Percentiles rank a stretch among this genome's conserved stretches.
phyloP scores from a whole-genome alignment of 2,113 vertebrate genomes.

The Sturnira hondurensis region DNA sequence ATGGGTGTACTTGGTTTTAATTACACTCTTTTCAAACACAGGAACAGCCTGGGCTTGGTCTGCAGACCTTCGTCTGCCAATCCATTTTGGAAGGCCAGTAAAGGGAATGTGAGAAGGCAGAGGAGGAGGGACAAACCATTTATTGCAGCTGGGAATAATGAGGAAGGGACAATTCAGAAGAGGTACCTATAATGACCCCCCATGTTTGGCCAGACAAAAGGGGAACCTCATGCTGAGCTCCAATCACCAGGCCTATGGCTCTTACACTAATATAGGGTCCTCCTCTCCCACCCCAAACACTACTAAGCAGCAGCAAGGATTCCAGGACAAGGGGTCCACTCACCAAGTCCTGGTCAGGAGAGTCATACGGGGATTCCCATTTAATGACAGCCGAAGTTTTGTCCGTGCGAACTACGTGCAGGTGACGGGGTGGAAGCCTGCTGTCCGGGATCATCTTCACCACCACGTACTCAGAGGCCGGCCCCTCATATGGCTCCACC shows the following conservation, averaged over 20 bases:
- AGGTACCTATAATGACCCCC: background rate
- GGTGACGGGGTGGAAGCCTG: constrained; percentile 93
- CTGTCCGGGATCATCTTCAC: constrained; percentile 98
- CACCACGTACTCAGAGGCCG: constrained; percentile 89
- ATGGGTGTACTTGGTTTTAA: background rate
- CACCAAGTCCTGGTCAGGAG: constrained; percentile 90
- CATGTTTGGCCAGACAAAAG: background rate
- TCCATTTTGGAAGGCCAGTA: background rate
- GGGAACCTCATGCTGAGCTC: background rate
- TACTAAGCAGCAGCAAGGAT: background rate
- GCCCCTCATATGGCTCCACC: constrained; percentile 89
- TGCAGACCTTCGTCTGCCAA: background rate
- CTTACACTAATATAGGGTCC: background rate
- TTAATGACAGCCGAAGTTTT: constrained; percentile 90
- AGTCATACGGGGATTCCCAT: constrained; percentile 95
- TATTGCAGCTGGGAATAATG: fast-evolving
- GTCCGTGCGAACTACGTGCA: constrained; percentile 86
- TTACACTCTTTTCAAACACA: background rate
- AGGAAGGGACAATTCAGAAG: background rate
- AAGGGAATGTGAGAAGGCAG: background rate
- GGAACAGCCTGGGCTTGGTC: background rate
- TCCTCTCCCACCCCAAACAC: background rate
- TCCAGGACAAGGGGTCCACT: fast-evolving
- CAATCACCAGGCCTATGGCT: background rate
- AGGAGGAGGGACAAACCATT: background rate